These are phyloP conservation scores for Staurois parvus DNA, from an alignment of 2,797 vertebrate species.

Conservation along the genomic window DNA sequence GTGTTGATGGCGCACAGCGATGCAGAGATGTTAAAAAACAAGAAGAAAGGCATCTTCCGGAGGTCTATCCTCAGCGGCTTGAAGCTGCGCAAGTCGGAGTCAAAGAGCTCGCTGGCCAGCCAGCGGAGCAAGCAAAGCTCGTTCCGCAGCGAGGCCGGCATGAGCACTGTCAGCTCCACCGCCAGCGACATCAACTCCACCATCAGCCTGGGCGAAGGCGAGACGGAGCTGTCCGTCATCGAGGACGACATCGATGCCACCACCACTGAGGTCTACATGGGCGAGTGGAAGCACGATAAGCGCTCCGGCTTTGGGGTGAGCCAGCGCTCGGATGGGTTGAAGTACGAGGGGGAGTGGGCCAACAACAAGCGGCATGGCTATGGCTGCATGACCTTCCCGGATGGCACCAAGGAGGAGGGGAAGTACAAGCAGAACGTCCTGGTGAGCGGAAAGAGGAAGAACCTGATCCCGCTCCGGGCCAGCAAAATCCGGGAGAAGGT, in stretches of 20 bases:
- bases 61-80: slow-evolving; percentile 94
- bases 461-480: slow-evolving; percentile 94
- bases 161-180: slow-evolving; percentile 96
- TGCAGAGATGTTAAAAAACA: slow-evolving; percentile 90
- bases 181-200: slow-evolving; percentile 98
- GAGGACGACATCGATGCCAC: slow-evolving; percentile 96
- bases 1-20: slow-evolving; percentile 95
- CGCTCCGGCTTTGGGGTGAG: slow-evolving; percentile 91
- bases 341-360: slow-evolving; percentile 96
- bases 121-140: slow-evolving; percentile 98
- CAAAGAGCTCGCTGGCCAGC: slow-evolving; percentile 95
- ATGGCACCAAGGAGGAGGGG: slow-evolving; percentile 96
- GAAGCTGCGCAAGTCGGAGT: slow-evolving; percentile 95
- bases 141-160: slow-evolving; percentile 95
- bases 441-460: slow-evolving; percentile 96
- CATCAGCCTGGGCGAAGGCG: slow-evolving; percentile 94
- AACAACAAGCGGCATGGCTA: slow-evolving; percentile 96
- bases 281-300: slow-evolving; percentile 98
- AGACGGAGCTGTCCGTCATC: slow-evolving; percentile 85
- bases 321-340: slow-evolving; percentile 91
- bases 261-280: slow-evolving; percentile 92
- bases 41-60: slow-evolving; percentile 94
- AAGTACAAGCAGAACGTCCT: slow-evolving; percentile 98
- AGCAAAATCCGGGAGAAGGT: slow-evolving; percentile 99
- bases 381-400: slow-evolving; percentile 95